Conservation (phyloP, 1,140 invertebrate species). For the Temnothorax longispinosus region DNA sequence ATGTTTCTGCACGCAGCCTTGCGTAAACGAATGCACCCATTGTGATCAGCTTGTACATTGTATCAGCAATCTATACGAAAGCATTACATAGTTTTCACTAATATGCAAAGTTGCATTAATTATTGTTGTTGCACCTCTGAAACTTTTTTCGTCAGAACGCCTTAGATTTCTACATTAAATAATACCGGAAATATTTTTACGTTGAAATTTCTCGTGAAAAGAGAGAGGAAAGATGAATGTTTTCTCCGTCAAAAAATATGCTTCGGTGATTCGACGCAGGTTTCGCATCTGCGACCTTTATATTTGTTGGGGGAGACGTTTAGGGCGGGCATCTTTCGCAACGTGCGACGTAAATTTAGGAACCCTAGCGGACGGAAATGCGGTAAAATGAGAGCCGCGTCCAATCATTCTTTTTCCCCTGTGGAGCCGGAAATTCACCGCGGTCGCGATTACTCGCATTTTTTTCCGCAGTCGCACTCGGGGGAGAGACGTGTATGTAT, state of each 20-base stretch:
- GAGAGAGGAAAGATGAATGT: too few relatives aligned
- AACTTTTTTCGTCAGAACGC: neutral
- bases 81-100: neutral
- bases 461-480: constrained; percentile 9
- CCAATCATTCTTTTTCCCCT: constrained; percentile 16
- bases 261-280: neutral
- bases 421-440: neutral
- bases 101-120: neutral
- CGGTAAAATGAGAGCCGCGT: constrained; percentile 16
- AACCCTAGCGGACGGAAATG: neutral
- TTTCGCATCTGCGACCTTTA: neutral
- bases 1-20: too few relatives aligned
- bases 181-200: neutral
- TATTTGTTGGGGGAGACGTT: too few relatives aligned
- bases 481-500: constrained; percentile 27
- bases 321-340: neutral
- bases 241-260: neutral
- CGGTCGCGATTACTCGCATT: constrained; percentile 32
- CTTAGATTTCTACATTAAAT: neutral
- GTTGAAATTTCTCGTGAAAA: neutral
- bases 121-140: neutral
- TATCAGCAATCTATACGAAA: neutral
- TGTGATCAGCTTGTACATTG: neutral
- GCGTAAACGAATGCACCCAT: too few relatives aligned
- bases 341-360: neutral